Percentiles rank a stretch among this genome's conserved stretches.
phyloP scores from a whole-genome alignment of 2,113 vertebrate genomes.

The Thalassoma bifasciatum region DNA sequence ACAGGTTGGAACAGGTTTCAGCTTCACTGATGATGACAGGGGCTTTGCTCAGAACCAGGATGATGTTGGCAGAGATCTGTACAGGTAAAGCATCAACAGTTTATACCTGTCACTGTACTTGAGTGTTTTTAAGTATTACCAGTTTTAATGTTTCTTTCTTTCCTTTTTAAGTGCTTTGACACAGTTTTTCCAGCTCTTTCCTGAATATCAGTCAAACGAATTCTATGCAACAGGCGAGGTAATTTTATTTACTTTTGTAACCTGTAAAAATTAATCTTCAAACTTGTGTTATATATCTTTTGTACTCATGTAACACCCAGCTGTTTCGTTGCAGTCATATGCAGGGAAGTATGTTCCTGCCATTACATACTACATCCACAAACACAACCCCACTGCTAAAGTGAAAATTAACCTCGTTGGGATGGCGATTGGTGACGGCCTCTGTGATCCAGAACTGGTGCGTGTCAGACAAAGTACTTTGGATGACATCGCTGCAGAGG shows the following conservation, averaged over 20 bases:
- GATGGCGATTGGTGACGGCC: conserved; percentile 84
- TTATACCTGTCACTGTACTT: not conserved
- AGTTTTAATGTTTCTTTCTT: conserved; percentile 8
- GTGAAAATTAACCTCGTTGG: conserved; percentile 87
- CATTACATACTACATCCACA: conserved; percentile 86
- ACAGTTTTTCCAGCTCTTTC: conserved; percentile 89
- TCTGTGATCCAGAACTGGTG: conserved; percentile 89
- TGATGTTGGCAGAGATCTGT: conserved; percentile 84
- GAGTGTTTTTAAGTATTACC: not conserved
- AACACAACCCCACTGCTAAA: conserved; percentile 80
- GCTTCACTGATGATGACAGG: conserved; percentile 78
- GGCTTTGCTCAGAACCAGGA: conserved; percentile 84
- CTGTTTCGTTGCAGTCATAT: conserved; percentile 76
- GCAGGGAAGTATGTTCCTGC: conserved; percentile 88
- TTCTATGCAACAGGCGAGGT: conserved; percentile 90
- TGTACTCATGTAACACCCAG: not conserved
- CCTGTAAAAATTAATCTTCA: not conserved
- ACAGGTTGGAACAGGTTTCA: conserved; percentile 89
- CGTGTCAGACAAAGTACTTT: conserved; percentile 13
- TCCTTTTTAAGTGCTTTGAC: conserved; percentile 78
- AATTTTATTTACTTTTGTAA: not conserved
- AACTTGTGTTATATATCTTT: not conserved
- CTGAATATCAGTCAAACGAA: conserved; percentile 86
- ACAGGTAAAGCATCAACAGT: conserved; percentile 73
- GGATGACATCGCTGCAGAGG: not conserved